Base-by-base conservation (phyloP, 2,888 invertebrate genomes). In the Eristalinus sepulchralis region DNA sequence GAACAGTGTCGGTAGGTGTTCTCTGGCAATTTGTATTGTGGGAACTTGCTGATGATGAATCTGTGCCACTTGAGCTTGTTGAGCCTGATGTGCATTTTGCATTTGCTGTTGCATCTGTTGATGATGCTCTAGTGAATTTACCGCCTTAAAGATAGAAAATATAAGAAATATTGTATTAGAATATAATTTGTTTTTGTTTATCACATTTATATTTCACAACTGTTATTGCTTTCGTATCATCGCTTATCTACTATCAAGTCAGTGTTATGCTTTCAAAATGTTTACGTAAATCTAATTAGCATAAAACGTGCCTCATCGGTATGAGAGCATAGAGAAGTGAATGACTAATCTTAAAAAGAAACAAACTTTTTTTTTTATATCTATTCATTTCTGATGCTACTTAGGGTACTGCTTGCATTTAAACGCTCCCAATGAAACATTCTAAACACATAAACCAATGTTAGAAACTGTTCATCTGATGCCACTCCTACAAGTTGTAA, bases 11-110 rank as follows among this genome's bases (percentile, higher is more conserved):
- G 92, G 92, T 59, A 92, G 89, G 62, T 92, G 92, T 63, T 92
- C 92, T 8, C 92, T 89, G 2, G 92, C 90, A 24, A 92, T 92
- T 84, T 92, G 92, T 67, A 92, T 92, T 34, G 92, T 92, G 33
- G 92, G 90, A 71, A 91, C 91, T 34, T 91, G 89, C 75, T 91
- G 91, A 75, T 90, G 82, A 24, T 88, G 89, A 33, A 90, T 89
- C 81, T 89, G 89, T 68, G 90, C 88, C 47, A 90, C 81, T 82
- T 90, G 90, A 0, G 89, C 82, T 88, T 91, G 33, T 87, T 90
- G 53, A 85, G 88, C 62, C n/a, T 83, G 83, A 33, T 89, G 89
- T 20, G 91, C 91, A 72, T 90, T 90, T 27, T 91, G 91, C 33
- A 91, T 89, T 47, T 92, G 92, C 27, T 91, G 90, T 80, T 91